Evolutionary conservation across 2,888 invertebrate species (phyloP).

Genomic region (Morpho helenor): DNA sequence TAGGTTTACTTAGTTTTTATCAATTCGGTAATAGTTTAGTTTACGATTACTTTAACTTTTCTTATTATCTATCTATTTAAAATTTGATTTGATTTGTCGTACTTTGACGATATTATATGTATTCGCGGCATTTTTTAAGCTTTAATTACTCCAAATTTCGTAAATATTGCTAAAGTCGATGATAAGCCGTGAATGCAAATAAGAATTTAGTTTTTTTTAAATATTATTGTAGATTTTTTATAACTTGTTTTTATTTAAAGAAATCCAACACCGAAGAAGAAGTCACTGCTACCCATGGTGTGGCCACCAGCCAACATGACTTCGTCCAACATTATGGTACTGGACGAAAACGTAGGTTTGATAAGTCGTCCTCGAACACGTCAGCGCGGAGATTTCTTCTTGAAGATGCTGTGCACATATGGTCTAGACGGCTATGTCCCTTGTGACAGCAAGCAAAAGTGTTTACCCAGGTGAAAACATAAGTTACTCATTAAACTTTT

Average conservation of each 20-base stretch:
- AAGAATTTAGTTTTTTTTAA: no score
- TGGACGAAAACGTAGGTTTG: slow-evolving; percentile 39
- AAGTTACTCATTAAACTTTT: no score
- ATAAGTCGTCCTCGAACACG: slow-evolving; percentile 31
- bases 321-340: slow-evolving; percentile 41
- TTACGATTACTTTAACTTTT: no score
- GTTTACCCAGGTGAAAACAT: slow-evolving; percentile 17
- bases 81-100: no score
- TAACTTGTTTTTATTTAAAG: slow-evolving; percentile 38
- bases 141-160: no score
- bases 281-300: slow-evolving; percentile 39
- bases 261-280: slow-evolving; percentile 51
- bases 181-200: no score
- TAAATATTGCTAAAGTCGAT: no score
- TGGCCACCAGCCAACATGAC: slow-evolving; percentile 48
- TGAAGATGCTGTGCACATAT: slow-evolving; percentile 49
- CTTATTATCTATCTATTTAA: no score
- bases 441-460: slow-evolving; percentile 45
- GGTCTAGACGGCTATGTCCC: slow-evolving; percentile 59
- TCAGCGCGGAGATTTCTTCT: slow-evolving; percentile 41
- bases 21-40: no score
- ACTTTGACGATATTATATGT: no score
- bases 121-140: no score
- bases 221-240: neutral
- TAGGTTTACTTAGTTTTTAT: slow-evolving; percentile 20